Evolutionary conservation across 2,113 vertebrate genomes (phyloP), one percentile per base, ranked within the genome.

Genomic region (Urocynchramus pylzowi): DNA sequence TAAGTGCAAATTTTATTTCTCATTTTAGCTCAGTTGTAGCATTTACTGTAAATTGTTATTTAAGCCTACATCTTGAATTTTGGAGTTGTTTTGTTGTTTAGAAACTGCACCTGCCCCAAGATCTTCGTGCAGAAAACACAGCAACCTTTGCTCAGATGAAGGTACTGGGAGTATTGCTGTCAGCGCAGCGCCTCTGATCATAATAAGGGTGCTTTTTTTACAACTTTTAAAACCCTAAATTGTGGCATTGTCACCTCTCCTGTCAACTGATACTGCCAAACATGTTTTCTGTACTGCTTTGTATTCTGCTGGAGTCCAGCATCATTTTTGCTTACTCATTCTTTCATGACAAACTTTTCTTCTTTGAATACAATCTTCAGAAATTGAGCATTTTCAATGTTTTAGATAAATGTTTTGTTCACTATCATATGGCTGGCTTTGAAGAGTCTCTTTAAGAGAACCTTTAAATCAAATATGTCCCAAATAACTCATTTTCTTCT

Each of bases 151-250:
- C 53, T 84, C 27, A 31, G 33, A 13, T 37, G 54, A 57, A 57
- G 1, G 1, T 70, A 27, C 11, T 17, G 60, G 39, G 50, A 69
- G 15, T 53, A 15, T 37, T 69, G 42, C 41, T 93, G 23, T 35
- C 0, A 0, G 65, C 50, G 60, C 52, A 52, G 65, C 2, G 0
- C 7, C 24, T 56, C 39, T 90, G 24, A 37, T 79, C 3, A 23
- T 60, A 79, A 52, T 56, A 20, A 69, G 16, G 28, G 23, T 80
- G 26, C 2, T 53, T 45, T 83, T 87, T 65, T 52, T 49, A 56
- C 31, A 52, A 14, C 16, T 42, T 35, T 80, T 63, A 42, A 82
- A 64, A 17, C 30, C 28, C 27, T 50, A 9, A 42, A 67, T 9
- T 31, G 13, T 56, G n/a, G 9, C 17, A 39, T 49, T 90, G 31